Evolutionary conservation across 2,797 vertebrate species (phyloP).

Genomic region (Enoplosus armatus): DNA sequence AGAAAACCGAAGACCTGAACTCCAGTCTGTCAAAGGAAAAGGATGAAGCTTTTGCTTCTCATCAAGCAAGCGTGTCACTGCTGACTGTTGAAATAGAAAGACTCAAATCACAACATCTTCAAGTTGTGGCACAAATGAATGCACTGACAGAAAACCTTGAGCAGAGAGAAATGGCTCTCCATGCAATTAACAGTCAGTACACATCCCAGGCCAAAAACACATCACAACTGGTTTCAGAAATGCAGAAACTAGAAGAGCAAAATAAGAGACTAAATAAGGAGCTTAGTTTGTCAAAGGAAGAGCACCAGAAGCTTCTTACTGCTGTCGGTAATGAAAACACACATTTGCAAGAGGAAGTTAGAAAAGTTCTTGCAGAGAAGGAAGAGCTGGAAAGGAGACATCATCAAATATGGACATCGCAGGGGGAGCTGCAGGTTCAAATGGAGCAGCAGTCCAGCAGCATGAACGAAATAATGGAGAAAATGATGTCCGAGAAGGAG

Average conservation of each 20-base stretch:
- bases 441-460: conserved; percentile 82
- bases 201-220: conserved; percentile 83
- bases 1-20: conserved; percentile 67
- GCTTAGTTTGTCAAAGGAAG: conserved; percentile 56
- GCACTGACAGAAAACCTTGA: conserved; percentile 81
- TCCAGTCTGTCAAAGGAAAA: conserved; percentile 83
- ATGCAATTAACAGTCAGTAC: conserved; percentile 85
- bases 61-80: conserved; percentile 76
- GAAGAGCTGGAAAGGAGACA: conserved; percentile 73
- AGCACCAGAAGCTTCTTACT: conserved; percentile 72
- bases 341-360: conserved; percentile 77
- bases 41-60: conserved; percentile 73
- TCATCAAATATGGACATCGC: conserved; percentile 68
- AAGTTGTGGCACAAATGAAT: conserved; percentile 83
- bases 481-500: conserved; percentile 85
- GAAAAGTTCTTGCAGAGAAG: conserved; percentile 81
- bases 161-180: conserved; percentile 86
- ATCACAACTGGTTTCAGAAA: conserved; percentile 77
- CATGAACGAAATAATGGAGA: conserved; percentile 80
- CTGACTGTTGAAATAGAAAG: conserved; percentile 84
- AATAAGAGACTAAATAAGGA: conserved; percentile 79
- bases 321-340: conserved; percentile 79
- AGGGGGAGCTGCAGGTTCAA: conserved; percentile 79
- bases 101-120: conserved; percentile 84
- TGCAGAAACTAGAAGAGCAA: conserved; percentile 80